Base-by-base conservation (phyloP, 1,140 invertebrate species). In the Vanessa atalanta region DNA sequence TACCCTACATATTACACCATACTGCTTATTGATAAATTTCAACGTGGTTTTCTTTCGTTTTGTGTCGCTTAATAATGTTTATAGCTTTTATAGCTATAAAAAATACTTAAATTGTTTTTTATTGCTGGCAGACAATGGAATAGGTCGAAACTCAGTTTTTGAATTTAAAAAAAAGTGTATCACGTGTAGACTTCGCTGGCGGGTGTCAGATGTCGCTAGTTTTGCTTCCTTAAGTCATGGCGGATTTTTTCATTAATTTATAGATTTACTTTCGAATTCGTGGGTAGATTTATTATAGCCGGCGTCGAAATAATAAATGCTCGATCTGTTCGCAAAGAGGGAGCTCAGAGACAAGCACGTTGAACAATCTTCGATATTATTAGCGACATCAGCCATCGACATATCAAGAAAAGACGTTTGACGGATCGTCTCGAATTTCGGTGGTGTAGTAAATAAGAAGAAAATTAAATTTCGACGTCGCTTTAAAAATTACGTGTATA, bases 281-380 rank as follows among this genome's bases (percentile, higher is more conserved):
- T 88, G 87, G 89, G 89, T 93, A 91, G 87, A 89, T 90, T 87
- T 88, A 86, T 84, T 84, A 86, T 84, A 87, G 83, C 76, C 81
- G 85, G 83, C 83, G 84, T 88, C 79, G 83, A 87, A 87, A 86
- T 85, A 87, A 85, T 84, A 84, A 79, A 84, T 83, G 73, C 70
- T 81, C 77, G 78, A 78, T 84, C 81, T 82, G 72, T 85, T 87
- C 72, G 76, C 75, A 83, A 74, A 78, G 81, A 84, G 80, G 73
- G 75, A 87, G 81, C 79, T 76, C 68, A 87, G 83, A 79, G 81
- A 88, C 84, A 88, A 86, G 77, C 75, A 84, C 82, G 71, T 82
- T 79, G 63, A 68, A 80, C 66, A 78, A 74, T 79, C 67, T 82
- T 69, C 67, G 78, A 81, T 78, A 73, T 66, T 67, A 74, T 76